Evolutionary conservation across 1,140 invertebrate genomes (phyloP).

Genomic region (Lepidotrigona ventralis): DNA sequence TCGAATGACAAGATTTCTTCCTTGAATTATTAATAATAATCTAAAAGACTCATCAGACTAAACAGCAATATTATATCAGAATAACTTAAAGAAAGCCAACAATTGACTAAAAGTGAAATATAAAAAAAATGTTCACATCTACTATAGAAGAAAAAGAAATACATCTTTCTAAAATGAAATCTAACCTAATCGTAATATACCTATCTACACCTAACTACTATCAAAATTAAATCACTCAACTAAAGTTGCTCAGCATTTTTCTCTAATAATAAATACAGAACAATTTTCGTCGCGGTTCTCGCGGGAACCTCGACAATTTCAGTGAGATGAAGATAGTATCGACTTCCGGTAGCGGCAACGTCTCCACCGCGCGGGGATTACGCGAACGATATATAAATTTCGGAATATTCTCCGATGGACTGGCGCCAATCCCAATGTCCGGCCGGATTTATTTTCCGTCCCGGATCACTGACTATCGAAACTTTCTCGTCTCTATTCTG

Average conservation of each 20-base stretch:
- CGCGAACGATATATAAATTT: constrained; percentile 18
- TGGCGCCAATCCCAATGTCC: constrained; percentile 28
- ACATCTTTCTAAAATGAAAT: no score
- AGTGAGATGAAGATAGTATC: background rate
- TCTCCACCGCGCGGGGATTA: background rate
- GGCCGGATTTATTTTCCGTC: constrained; percentile 22
- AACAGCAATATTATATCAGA: no score
- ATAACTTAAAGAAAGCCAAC: no score
- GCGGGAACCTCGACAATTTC: background rate
- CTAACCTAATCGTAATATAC: no score
- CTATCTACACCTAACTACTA: no score
- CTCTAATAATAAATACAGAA: background rate
- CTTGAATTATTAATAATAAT: no score
- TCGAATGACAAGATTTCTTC: no score
- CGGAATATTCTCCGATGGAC: constrained; percentile 27
- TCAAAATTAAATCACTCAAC: no score
- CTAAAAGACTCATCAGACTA: no score
- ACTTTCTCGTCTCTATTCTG: background rate
- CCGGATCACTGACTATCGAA: background rate
- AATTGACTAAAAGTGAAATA: no score
- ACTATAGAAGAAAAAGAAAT: no score
- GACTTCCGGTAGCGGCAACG: background rate
- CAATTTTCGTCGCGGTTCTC: background rate
- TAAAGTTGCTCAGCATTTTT: background rate
- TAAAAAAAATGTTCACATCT: no score